Conservation (phyloP, 1,140 invertebrate species). For the Oedothorax gibbosus region DNA sequence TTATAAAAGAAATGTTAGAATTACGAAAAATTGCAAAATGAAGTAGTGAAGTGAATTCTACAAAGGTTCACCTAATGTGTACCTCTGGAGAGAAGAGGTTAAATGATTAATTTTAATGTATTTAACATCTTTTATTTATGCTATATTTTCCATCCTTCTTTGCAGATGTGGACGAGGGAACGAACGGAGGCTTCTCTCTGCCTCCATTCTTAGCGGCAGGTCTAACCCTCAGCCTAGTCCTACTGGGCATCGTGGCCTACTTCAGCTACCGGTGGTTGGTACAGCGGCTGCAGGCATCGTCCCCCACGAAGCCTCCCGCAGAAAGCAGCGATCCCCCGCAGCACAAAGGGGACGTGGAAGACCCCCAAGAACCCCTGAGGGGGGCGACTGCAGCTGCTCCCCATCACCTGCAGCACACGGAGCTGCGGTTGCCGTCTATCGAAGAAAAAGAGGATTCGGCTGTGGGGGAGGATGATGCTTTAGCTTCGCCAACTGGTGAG, state of each 20-base stretch:
- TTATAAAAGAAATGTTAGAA: too few relatives aligned
- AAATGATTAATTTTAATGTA: background rate
- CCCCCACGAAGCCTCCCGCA: background rate
- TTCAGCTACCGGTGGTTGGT: slow-evolving; percentile 59
- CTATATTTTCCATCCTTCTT: background rate
- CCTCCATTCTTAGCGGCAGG: slow-evolving; percentile 46
- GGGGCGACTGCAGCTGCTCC: background rate
- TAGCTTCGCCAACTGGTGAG: slow-evolving; percentile 32
- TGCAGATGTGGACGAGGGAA: slow-evolving; percentile 40
- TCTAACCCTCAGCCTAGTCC: slow-evolving; percentile 49
- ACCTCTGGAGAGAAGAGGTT: background rate
- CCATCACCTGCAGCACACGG: background rate
- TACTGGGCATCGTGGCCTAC: slow-evolving; percentile 54
- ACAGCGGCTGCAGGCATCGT: slow-evolving; percentile 27
- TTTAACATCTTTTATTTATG: background rate
- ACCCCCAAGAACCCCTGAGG: background rate
- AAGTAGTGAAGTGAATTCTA: too few relatives aligned
- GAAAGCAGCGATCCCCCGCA: slow-evolving; percentile 8
- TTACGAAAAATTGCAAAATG: too few relatives aligned
- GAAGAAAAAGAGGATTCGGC: slow-evolving; percentile 17
- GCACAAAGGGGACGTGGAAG: background rate
- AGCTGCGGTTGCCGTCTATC: background rate
- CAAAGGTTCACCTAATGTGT: too few relatives aligned
- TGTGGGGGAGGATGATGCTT: background rate
- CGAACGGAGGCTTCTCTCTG: slow-evolving; percentile 13